Percentiles rank a stretch among this genome's conserved stretches.
phyloP scores from a whole-genome alignment of 2,113 vertebrate species.

The Seriola quinqueradiata region DNA sequence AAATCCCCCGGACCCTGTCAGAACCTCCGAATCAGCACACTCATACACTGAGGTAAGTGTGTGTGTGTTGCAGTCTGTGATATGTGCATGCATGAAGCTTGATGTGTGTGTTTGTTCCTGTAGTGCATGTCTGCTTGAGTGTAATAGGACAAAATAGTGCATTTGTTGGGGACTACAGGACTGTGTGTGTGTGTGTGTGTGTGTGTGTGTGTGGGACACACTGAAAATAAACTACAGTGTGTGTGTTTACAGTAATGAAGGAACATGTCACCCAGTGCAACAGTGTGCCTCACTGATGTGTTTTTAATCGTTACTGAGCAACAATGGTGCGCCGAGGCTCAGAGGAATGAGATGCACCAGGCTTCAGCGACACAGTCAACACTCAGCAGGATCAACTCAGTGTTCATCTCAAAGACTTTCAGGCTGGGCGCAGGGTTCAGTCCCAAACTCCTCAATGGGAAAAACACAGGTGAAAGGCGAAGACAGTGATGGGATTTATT shows the following conservation, averaged over 20 bases:
- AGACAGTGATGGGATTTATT: too few relatives aligned
- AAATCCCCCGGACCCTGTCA: constrained; percentile 71
- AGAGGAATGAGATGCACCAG: neutral
- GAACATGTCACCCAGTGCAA: neutral
- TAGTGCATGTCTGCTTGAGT: neutral
- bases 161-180: neutral
- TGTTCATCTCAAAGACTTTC: neutral
- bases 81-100: constrained; percentile 8
- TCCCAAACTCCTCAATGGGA: too few relatives aligned
- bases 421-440: neutral
- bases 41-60: constrained; percentile 75
- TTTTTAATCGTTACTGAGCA: neutral
- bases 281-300: neutral
- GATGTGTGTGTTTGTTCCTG: neutral
- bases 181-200: too few relatives aligned
- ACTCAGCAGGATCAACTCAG: neutral
- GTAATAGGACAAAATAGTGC: neutral
- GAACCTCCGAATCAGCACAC: constrained; percentile 72
- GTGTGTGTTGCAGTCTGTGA: neutral
- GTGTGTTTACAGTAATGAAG: neutral
- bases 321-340: neutral
- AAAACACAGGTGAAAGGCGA: too few relatives aligned
- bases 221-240: too few relatives aligned
- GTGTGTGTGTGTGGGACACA: too few relatives aligned
- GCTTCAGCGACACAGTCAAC: neutral